These are phyloP conservation scores for Neosilurus hyrtlii DNA, from an alignment of 2,797 vertebrate species.

Conservation along the genomic window DNA sequence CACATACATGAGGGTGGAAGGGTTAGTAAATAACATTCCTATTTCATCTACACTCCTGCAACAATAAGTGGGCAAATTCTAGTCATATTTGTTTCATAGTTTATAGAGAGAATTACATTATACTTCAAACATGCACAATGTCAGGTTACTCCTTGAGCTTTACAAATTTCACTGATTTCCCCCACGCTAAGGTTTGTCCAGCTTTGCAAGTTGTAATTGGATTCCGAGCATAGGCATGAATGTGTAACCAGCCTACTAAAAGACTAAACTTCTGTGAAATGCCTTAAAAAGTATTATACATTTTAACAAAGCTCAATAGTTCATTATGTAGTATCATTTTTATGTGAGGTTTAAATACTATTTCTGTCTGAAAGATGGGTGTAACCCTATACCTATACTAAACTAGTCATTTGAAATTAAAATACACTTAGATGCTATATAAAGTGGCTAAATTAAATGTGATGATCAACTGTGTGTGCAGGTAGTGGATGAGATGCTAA, in stretches of 20 bases:
- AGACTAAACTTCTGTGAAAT: background rate
- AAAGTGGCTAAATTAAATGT: background rate
- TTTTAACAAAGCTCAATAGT: background rate
- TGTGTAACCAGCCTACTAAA: slow-evolving; percentile 29
- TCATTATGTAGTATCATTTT: background rate
- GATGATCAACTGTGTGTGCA: background rate
- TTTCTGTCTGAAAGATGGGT: background rate
- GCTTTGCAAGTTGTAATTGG: slow-evolving; percentile 70
- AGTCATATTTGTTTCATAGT: background rate
- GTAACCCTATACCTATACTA: background rate
- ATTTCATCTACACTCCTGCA: background rate
- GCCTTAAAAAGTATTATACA: background rate
- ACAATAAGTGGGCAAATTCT: background rate
- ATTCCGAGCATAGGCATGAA: slow-evolving; percentile 65
- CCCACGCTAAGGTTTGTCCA: slow-evolving; percentile 51
- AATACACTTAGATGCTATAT: background rate
- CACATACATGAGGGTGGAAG: slow-evolving; percentile 29
- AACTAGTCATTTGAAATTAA: background rate
- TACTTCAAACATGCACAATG: background rate
- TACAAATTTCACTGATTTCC: slow-evolving; percentile 1
- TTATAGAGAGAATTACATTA: background rate
- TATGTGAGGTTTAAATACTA: background rate
- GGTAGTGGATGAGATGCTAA: background rate
- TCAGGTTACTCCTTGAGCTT: background rate
- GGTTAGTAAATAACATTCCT: background rate